Percentiles rank a stretch among this genome's conserved stretches.
Evolutionary conservation across 2,797 vertebrate species (phyloP).

Genomic region (Sciaenops ocellatus): DNA sequence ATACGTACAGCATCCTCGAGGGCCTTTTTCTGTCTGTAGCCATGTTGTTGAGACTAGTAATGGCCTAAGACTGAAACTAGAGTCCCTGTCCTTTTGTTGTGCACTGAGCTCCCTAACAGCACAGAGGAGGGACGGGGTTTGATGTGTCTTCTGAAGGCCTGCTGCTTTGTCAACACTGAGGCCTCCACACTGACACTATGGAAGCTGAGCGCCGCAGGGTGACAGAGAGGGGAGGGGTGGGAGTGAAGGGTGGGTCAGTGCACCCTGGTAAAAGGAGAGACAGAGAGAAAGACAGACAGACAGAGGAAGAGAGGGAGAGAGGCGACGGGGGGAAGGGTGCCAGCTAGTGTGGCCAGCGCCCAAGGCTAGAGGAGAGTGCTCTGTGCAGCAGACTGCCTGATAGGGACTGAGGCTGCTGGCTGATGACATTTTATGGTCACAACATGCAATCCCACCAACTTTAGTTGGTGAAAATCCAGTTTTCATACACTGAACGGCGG

Average conservation of each 20-base stretch:
- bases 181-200: slow-evolving; percentile 79
- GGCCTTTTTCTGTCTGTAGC: slow-evolving; percentile 67
- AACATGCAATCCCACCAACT: slow-evolving; percentile 85
- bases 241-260: slow-evolving; percentile 70
- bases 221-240: slow-evolving; percentile 57
- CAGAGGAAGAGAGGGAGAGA: slow-evolving; percentile 52
- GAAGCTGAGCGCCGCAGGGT: slow-evolving; percentile 70
- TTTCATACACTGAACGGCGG: slow-evolving; percentile 59
- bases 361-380: slow-evolving; percentile 78
- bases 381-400: slow-evolving; percentile 82
- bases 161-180: slow-evolving; percentile 85
- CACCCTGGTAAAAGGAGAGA: slow-evolving; percentile 73
- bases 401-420: slow-evolving; percentile 81
- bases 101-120: slow-evolving; percentile 71
- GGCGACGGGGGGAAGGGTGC: slow-evolving; percentile 64
- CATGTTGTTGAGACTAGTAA: slow-evolving; percentile 74
- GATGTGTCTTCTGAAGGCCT: slow-evolving; percentile 85
- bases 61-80: slow-evolving; percentile 71
- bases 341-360: slow-evolving; percentile 78
- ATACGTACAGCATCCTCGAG: slow-evolving; percentile 50
- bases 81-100: slow-evolving; percentile 78
- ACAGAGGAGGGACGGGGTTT: slow-evolving; percentile 74
- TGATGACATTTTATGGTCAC: slow-evolving; percentile 88
- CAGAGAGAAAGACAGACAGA: slow-evolving; percentile 54
- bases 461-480: slow-evolving; percentile 74